These are phyloP conservation scores for Ophion slaviceki DNA, from an alignment of 2,888 invertebrate genomes.

Conservation along the genomic window DNA sequence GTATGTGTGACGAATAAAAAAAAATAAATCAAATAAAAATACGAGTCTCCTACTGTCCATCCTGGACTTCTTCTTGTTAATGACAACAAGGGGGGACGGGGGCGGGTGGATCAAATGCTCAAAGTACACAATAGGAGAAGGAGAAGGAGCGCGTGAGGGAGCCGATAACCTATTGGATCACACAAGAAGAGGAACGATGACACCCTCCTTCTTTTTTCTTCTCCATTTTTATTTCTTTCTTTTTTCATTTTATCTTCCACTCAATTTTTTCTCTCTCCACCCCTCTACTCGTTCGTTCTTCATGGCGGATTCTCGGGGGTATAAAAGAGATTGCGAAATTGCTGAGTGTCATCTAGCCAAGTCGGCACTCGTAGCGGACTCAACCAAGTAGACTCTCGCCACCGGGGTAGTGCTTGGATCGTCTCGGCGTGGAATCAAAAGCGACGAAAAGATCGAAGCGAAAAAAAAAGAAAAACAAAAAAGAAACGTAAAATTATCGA, in stretches of 20 bases:
- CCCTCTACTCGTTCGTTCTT: not conserved
- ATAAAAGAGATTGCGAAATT: constrained; percentile 79
- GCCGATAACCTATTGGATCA: constrained; percentile 66
- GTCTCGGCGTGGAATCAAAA: not conserved
- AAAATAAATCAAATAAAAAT: not conserved
- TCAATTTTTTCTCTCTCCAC: not conserved
- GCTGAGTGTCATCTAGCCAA: constrained; percentile 70
- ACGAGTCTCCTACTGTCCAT: constrained; percentile 26
- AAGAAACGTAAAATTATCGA: not conserved
- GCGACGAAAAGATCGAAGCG: not conserved
- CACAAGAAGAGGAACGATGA: constrained; percentile 14
- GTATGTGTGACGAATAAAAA: constrained; percentile 22
- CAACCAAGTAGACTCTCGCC: constrained; percentile 34
- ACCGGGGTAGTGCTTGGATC: constrained; percentile 45
- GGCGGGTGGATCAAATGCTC: not conserved
- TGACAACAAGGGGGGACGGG: constrained; percentile 30
- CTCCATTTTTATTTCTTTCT: constrained; percentile 22
- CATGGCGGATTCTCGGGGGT: constrained; percentile 66
- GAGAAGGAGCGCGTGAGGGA: constrained; percentile 52
- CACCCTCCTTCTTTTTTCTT: constrained; percentile 34
- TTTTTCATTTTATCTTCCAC: not conserved
- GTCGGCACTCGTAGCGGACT: constrained; percentile 62
- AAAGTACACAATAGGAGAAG: constrained; percentile 21
- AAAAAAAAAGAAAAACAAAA: not conserved
- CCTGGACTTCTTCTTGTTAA: constrained; percentile 39